Evolutionary conservation across 2,113 vertebrate genomes (phyloP), one percentile per base, ranked within the genome.

Genomic region (Agelaius phoeniceus): DNA sequence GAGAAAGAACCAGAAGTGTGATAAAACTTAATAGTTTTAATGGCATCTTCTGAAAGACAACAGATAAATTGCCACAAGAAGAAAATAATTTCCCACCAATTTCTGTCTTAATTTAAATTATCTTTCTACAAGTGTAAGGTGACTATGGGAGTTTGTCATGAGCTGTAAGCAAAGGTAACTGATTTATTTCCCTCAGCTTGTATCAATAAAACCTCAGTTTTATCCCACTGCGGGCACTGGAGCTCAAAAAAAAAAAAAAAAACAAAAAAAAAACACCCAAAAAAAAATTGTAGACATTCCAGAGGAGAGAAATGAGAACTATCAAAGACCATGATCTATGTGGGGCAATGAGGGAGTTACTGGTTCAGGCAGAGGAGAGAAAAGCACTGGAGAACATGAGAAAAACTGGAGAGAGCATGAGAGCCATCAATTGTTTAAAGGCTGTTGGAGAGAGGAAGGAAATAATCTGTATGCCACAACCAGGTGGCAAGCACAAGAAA

Each of bases 11-110:
- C 1, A 63, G 59, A 93, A 49, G 39, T 87, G 37, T 89, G 87
- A 91, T 87, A 88, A 93, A 96, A 91, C 46, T 87, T 91, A 91
- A 35, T 15, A 22, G 13, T n/a, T 57, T n/a, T n/a, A 57, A 87
- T 51, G 81, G 61, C 62, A 59, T 72, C 59, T 52, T 51, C 91
- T 93, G 66, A 93, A 94, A 76, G 51, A 48, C 13, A 20, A 28
- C 58, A 74, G 66, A 83, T 74, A 95, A 83, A 67, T 46, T 28
- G 57, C 55, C 85, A 93, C 20, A n/a, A 77, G 68, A 73, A 95
- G 48, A 90, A 94, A 92, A 35, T 24, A 73, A 85, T 80, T 93
- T 85, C 61, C 15, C 65, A 75, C 46, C 39, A 23, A 46, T 89
- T 49, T 87, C 59, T 75, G 30, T 12, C 81, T 72, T 73, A 35